Evolutionary conservation across 2,888 invertebrate genomes (phyloP), one percentile per base, ranked within the genome.

Genomic region (Gonocerus acuteangulatus): DNA sequence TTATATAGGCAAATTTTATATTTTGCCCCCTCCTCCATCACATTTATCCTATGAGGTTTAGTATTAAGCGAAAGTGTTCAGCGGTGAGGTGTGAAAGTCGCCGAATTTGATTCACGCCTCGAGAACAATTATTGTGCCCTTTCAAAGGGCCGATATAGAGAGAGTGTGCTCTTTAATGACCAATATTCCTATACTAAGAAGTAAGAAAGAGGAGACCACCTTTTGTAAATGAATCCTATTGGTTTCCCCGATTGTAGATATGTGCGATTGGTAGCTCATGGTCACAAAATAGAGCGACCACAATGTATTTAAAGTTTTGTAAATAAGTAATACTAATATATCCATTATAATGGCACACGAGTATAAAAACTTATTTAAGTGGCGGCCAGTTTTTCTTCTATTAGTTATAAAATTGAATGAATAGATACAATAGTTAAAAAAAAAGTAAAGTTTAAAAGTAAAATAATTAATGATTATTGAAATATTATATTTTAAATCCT

Each of bases 401-500:
- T 61, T 65, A 65, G 65, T 57, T 59, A 52, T 64, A 63, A 9
- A 39, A 39, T 39, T 39, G 39, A 62, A 65, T 61, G 49, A 65
- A 66, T 68, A 67, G 67, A 60, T 65, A 66, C 68, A 67, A 67
- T 68, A 68, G 68, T 68, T 63, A 66, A 63, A 60, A 52, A 62
- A 16, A 57, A 54, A n/a, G n/a, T n/a, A 61, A 65, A 32, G 18
- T 59, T 36, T 34, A 56, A 62, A 60, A 45, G 45, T 22, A 62
- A 63, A 63, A 56, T 62, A 62, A 60, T 61, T 61, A 57, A 61
- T 64, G 51, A 61, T 48, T 44, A 62, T 62, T 61, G 62, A 65
- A 66, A 65, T 63, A 65, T 65, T 67, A 67, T 68, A 68, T 67
- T 68, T 68, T 68, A 68, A 67, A 65, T 65, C 65, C 66, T 68